Evolutionary conservation across 2,797 vertebrate genomes (phyloP).

Genomic region (Enteromius paludinosus): DNA sequence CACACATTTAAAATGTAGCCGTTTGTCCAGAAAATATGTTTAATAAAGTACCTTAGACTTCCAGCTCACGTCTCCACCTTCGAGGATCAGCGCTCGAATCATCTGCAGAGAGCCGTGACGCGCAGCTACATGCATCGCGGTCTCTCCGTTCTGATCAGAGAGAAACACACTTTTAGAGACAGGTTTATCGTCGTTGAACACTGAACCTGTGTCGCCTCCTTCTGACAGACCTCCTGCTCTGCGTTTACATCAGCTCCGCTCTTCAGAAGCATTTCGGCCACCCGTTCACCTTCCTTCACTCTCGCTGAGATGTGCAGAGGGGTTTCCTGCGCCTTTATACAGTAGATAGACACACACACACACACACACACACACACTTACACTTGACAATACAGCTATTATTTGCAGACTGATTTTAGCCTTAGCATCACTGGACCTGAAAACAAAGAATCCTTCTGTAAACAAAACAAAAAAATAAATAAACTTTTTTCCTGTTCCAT

Average conservation of each 20-base stretch:
- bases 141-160: slow-evolving; percentile 65
- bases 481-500: background rate
- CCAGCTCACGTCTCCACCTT: slow-evolving; percentile 70
- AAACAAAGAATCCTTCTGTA: background rate
- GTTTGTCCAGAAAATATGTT: background rate
- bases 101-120: slow-evolving; percentile 66
- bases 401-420: background rate
- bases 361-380: no score
- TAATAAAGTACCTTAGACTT: slow-evolving; percentile 65
- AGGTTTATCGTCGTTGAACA: background rate
- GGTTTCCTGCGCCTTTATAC: slow-evolving; percentile 67
- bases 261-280: slow-evolving; percentile 69
- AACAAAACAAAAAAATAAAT: no score
- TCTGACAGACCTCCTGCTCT: slow-evolving; percentile 65
- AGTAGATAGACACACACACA: background rate
- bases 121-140: slow-evolving; percentile 64
- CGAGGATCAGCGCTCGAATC: slow-evolving; percentile 64
- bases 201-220: background rate
- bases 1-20: background rate
- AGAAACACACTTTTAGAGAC: background rate
- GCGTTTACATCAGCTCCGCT: slow-evolving; percentile 71
- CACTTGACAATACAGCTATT: background rate
- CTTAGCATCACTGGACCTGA: background rate
- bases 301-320: slow-evolving; percentile 70
- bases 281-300: slow-evolving; percentile 68